Percentiles rank a stretch among this genome's conserved stretches.
These are phyloP conservation scores for Hydrozoanthus gracilis DNA, from an alignment of 92 coral and sea anemone species.

Conservation along the genomic window DNA sequence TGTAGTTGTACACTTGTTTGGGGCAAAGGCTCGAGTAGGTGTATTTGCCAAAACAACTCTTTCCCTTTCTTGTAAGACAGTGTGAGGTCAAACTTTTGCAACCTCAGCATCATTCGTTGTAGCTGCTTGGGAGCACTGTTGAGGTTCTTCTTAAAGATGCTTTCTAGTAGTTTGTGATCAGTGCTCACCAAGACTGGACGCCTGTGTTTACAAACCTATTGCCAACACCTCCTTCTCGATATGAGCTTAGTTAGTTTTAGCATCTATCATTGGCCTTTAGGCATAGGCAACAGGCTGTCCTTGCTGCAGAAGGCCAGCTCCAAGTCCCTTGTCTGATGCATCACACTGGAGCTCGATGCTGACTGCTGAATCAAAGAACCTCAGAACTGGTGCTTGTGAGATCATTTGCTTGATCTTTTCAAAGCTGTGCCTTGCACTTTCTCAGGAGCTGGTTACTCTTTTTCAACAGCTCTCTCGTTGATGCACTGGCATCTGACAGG, in stretches of 20 bases:
- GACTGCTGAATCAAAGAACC: too few species aligned
- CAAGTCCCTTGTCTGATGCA: slow-evolving; percentile 40
- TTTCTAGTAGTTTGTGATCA: slow-evolving; percentile 5
- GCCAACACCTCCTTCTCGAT: too few species aligned
- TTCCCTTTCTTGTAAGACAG: slow-evolving; percentile 24
- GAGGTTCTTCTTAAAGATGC: slow-evolving; percentile 12
- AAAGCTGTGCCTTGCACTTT: slow-evolving; percentile 19
- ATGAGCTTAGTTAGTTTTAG: too few species aligned
- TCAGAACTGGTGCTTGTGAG: slow-evolving; percentile 39
- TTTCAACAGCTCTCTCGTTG: too few species aligned
- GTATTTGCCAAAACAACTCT: neutral
- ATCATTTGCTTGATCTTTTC: slow-evolving; percentile 16
- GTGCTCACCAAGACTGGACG: neutral
- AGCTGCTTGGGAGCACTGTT: slow-evolving; percentile 48
- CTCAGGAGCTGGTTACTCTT: too few species aligned
- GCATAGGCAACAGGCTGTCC: slow-evolving; percentile 27
- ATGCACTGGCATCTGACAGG: slow-evolving; percentile 38
- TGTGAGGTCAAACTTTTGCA: slow-evolving; percentile 32
- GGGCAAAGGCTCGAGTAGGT: neutral
- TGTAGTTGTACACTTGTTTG: too few species aligned
- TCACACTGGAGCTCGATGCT: too few species aligned
- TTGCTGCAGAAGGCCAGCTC: slow-evolving; percentile 21
- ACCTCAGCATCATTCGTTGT: slow-evolving; percentile 52
- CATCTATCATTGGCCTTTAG: neutral
- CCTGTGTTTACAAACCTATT: neutral